phyloP scores from a whole-genome alignment of 2,113 vertebrate species.

The Pardalotus punctatus region DNA sequence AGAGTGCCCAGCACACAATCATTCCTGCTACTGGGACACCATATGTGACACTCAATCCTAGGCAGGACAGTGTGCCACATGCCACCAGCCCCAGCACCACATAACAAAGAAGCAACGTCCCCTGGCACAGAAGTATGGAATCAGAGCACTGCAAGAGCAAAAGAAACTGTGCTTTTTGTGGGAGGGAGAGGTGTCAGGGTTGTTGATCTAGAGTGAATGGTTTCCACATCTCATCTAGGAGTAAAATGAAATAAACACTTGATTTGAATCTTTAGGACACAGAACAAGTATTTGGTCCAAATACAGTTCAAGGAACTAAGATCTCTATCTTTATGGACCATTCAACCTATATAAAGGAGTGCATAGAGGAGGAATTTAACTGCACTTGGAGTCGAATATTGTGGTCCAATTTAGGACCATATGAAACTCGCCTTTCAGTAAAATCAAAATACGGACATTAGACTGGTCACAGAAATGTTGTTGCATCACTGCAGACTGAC shows the following conservation, averaged over 20 bases:
- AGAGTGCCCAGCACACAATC: neutral
- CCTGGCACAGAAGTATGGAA: neutral
- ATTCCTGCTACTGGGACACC: neutral
- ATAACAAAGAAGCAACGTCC: neutral
- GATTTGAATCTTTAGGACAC: neutral
- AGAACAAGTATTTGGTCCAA: neutral
- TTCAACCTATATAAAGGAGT: neutral
- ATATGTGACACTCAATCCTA: neutral
- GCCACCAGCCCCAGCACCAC: neutral
- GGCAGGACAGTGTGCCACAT: neutral
- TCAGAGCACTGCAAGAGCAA: neutral
- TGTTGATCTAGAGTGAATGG: neutral
- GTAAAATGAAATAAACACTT: neutral
- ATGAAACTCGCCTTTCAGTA: neutral
- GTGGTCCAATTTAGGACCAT: neutral
- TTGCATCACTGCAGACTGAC: neutral
- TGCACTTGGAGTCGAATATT: neutral
- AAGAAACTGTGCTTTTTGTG: neutral
- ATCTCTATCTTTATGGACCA: neutral
- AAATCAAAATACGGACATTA: neutral
- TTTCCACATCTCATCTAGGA: neutral
- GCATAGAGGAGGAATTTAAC: neutral
- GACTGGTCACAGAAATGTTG: neutral
- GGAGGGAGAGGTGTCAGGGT: neutral
- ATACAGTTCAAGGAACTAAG: neutral